Conservation (phyloP, 2,113 vertebrate species). For the Nestor notabilis region DNA sequence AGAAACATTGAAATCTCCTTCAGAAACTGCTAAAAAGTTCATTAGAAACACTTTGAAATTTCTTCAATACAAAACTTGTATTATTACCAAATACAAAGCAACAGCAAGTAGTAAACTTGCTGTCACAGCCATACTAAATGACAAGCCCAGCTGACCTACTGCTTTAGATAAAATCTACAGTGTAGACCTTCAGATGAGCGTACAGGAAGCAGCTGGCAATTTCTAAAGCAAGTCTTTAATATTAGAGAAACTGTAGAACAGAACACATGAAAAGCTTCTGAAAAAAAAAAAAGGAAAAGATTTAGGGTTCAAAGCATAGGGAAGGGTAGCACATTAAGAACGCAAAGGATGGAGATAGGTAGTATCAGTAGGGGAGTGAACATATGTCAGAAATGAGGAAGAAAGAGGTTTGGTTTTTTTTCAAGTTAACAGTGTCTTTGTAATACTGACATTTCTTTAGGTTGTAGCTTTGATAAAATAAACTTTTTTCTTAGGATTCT, state of each 20-base stretch:
- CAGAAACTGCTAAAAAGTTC: neutral
- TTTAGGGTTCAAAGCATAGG: neutral
- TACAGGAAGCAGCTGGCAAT: neutral
- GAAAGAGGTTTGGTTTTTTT: neutral
- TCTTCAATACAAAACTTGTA: neutral
- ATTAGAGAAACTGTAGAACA: neutral
- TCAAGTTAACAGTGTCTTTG: neutral
- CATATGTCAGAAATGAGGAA: neutral
- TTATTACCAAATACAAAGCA: neutral
- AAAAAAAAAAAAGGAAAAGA: neutral
- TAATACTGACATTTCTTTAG: neutral
- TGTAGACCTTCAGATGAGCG: neutral
- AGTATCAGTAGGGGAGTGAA: neutral
- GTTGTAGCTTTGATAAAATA: neutral
- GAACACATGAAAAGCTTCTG: neutral
- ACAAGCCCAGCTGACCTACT: neutral
- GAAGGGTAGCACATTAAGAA: neutral
- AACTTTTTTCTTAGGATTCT: neutral
- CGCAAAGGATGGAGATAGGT: neutral
- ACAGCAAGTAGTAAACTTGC: neutral
- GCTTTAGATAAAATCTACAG: neutral
- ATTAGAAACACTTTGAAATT: neutral
- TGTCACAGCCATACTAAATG: neutral
- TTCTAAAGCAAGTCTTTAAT: neutral
- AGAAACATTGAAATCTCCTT: neutral